Evolutionary conservation across 2,797 vertebrate genomes (phyloP).

Genomic region (Yasuhikotakia modesta): DNA sequence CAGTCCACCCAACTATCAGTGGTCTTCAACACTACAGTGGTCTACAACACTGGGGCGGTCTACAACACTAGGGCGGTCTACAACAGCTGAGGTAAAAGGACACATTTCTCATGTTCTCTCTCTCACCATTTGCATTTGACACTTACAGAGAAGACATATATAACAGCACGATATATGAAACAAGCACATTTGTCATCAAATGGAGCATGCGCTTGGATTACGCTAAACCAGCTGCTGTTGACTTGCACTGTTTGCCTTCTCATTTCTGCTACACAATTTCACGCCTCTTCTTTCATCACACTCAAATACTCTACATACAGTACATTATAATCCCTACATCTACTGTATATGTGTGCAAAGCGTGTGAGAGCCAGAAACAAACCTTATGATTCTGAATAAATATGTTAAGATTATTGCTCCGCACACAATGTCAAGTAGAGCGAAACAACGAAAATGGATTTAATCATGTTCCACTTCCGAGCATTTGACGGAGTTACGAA

Average conservation of each 20-base stretch:
- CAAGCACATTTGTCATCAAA: conserved; percentile 74
- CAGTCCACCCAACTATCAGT: conserved; percentile 51
- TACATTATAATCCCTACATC: conserved; percentile 11
- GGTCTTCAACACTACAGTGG: conserved; percentile 69
- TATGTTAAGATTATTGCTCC: conserved; percentile 43
- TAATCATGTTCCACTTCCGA: conserved; percentile 62
- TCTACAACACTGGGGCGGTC: too few relatives aligned
- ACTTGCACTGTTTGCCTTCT: conserved; percentile 72
- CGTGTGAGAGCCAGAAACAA: background rate
- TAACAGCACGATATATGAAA: conserved; percentile 69
- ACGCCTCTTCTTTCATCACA: conserved; percentile 71
- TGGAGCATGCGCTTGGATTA: conserved; percentile 63
- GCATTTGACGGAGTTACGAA: conserved; percentile 59
- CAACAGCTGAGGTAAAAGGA: conserved; percentile 77
- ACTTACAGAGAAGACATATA: conserved; percentile 62
- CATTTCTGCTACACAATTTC: conserved; percentile 70
- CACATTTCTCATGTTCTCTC: conserved; percentile 68
- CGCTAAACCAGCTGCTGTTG: conserved; percentile 70
- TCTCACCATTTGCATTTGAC: conserved; percentile 72
- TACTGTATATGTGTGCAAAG: background rate
- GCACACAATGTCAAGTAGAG: conserved; percentile 15
- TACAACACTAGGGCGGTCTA: too few relatives aligned
- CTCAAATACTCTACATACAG: conserved; percentile 41
- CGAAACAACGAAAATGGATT: conserved; percentile 45
- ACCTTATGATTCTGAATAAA: conserved; percentile 32